Conservation (phyloP, 2,113 vertebrate species). For the Ptilorrhoa leucosticta region DNA sequence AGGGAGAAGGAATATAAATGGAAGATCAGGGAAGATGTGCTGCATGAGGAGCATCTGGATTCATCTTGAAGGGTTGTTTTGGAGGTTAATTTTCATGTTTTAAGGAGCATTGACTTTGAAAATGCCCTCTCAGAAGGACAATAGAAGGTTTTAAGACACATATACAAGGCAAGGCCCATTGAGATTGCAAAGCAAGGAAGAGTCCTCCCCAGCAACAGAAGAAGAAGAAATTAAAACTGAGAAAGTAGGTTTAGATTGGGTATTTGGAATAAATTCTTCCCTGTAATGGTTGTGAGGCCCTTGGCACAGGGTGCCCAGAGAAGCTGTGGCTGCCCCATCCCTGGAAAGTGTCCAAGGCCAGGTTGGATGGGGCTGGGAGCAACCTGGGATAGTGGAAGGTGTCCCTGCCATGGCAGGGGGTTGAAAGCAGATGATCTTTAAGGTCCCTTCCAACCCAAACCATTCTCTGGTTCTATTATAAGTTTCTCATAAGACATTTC, state of each 20-base stretch:
- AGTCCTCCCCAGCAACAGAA: background rate
- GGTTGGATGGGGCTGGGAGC: fast-evolving
- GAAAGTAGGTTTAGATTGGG: background rate
- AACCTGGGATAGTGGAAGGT: background rate
- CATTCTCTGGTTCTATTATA: background rate
- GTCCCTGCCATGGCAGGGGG: background rate
- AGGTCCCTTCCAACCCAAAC: background rate
- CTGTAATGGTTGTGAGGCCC: fast-evolving
- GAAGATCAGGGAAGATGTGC: background rate
- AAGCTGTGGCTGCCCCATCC: background rate
- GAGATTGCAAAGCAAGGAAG: background rate
- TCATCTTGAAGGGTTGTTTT: background rate
- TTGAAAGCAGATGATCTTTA: background rate
- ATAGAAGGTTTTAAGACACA: background rate
- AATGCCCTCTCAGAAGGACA: background rate
- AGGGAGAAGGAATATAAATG: background rate
- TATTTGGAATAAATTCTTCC: background rate
- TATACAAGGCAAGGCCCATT: background rate
- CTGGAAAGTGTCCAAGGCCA: background rate
- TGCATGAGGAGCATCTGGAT: background rate
- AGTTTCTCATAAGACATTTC: background rate
- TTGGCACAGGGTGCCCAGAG: background rate
- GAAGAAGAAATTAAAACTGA: background rate
- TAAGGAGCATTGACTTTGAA: background rate
- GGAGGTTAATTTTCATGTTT: background rate